These are phyloP conservation scores for Mormyrus hasselquistii DNA, from an alignment of 2,797 vertebrate species.

Conservation along the genomic window DNA sequence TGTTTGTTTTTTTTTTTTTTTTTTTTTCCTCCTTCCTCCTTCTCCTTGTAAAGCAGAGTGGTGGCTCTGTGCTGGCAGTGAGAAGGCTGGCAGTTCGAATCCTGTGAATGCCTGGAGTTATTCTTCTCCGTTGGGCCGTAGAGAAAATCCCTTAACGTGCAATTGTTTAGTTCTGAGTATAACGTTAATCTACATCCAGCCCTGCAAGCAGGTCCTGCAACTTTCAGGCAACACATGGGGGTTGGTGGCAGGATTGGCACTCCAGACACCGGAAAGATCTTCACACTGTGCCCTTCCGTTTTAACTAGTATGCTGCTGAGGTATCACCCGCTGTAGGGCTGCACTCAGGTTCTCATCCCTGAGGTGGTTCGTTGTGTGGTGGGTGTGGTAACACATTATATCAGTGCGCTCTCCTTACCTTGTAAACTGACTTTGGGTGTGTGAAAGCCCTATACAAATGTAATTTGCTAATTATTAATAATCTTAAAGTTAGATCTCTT, in stretches of 20 bases:
- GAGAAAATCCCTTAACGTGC: neutral
- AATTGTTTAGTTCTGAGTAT: neutral
- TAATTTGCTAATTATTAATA: neutral
- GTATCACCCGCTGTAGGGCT: neutral
- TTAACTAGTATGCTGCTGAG: neutral
- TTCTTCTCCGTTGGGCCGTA: neutral
- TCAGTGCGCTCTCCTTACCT: too few species aligned
- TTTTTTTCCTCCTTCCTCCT: neutral
- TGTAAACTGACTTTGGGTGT: neutral
- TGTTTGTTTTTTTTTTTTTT: neutral
- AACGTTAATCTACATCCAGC: neutral
- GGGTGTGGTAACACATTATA: too few species aligned
- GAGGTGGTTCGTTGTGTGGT: neutral
- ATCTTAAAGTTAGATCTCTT: constrained; percentile 14
- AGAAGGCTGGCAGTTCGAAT: neutral
- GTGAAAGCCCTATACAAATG: neutral
- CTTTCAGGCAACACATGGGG: neutral
- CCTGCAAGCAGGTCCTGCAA: neutral
- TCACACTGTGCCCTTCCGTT: neutral
- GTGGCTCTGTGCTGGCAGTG: neutral
- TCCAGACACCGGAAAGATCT: neutral
- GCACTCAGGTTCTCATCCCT: neutral
- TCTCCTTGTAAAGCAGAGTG: neutral
- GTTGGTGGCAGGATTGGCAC: neutral
- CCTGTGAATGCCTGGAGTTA: neutral